Base-by-base conservation (phyloP, 2,113 vertebrate species). In the Ceratotherium simum region DNA sequence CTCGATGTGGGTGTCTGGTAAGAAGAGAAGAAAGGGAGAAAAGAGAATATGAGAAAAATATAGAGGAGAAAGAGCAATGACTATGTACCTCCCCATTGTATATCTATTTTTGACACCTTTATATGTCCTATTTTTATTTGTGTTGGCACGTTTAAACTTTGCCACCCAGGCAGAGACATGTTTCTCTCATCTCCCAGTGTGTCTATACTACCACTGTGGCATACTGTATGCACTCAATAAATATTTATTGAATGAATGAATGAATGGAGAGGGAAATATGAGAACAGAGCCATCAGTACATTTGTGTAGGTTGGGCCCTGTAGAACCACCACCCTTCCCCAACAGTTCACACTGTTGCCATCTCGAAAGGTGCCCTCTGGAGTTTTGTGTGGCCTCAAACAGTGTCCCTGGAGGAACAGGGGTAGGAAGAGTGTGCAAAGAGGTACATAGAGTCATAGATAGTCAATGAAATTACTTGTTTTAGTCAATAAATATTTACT, bases 341-440 rank as follows among this genome's bases (percentile, higher is more conserved):
- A 39, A 2, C 0, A 1, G 20, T 39, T 62, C 58, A 6, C 21
- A 4, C 2, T 56, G 42, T 62, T 6, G 6, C 33, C 2, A 3
- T 60, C 62, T 9, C 10, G 65, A 72, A n/a, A 18, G n/a, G 54
- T 0, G 1, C 46, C 46, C 36, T 48, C 82, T 72, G 54, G 46
- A 80, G n/a, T 12, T 27, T 7, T 18, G 33, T 1, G 0, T 60
- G 42, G 8, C 72, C 31, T 75, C 4, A 18, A 81, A n/a, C 56
- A 42, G 8, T 33, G 65, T 65, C 46, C 36, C n/a, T 64, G 75
- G n/a, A 42, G 11, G 54, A 33, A 8, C 8, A 75, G 56, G 78
- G 10, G n/a, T 48, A 73, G 54, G 36, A 20, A 85, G 51, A 36
- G 10, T 48, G 12, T 8, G 18, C 36, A 46, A 69, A 70, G 25